phyloP scores from a whole-genome alignment of 2,888 invertebrate species.

The Andricus curvator region DNA sequence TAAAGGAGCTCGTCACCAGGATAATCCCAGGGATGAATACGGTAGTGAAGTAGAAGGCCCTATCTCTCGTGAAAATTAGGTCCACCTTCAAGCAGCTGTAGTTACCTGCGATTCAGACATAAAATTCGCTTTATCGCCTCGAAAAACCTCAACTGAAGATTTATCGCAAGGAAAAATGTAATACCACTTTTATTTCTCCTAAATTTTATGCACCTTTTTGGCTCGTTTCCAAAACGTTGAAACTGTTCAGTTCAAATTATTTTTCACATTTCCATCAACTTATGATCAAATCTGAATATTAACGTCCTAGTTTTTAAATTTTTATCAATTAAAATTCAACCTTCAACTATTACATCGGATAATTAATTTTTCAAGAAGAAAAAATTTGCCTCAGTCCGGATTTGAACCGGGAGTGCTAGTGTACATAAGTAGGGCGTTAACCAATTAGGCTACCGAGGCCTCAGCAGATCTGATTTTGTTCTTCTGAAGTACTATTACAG shows the following conservation, averaged over 20 bases:
- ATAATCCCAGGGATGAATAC: slow-evolving; percentile 98
- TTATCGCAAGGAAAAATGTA: slow-evolving; percentile 15
- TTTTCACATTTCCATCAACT: background rate
- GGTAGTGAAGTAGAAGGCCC: slow-evolving; percentile 98
- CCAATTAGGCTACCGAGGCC: no score
- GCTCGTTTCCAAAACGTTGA: no score
- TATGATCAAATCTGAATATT: background rate
- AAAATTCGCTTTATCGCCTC: slow-evolving; percentile 44
- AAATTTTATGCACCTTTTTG: no score
- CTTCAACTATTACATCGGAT: no score
- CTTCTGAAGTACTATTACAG: no score
- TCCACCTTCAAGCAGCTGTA: slow-evolving; percentile 97
- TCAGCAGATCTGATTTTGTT: no score
- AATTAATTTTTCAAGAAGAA: no score
- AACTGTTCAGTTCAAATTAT: background rate
- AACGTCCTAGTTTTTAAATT: no score
- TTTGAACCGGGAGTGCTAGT: no score
- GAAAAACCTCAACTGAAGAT: background rate
- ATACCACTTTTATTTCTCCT: background rate
- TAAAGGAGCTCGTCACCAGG: slow-evolving; percentile 97
- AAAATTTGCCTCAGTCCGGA: no score
- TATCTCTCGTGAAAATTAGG: slow-evolving; percentile 95
- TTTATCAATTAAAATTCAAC: no score
- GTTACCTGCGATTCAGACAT: slow-evolving; percentile 84
- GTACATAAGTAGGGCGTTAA: no score